Evolutionary conservation across 2,113 vertebrate genomes (phyloP).

Genomic region (Aphelocoma coerulescens): DNA sequence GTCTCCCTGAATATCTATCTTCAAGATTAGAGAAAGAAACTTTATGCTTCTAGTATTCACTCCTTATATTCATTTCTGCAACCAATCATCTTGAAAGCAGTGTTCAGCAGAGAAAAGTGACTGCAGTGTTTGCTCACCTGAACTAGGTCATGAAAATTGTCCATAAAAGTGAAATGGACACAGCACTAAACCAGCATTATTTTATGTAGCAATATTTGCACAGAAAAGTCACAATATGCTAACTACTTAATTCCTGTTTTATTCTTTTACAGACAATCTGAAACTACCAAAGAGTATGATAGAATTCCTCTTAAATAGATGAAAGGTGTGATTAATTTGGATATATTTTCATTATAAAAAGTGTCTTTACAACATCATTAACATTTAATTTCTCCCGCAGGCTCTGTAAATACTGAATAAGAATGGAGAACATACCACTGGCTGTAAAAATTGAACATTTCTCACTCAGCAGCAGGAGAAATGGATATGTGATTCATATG

Average conservation of each 20-base stretch:
- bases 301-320: not conserved
- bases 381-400: slow-evolving; percentile 5
- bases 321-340: not conserved
- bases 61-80: not conserved
- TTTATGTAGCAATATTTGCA: not conserved
- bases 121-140: not conserved
- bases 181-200: not conserved
- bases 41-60: not conserved
- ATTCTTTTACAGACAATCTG: not conserved
- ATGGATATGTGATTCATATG: not conserved
- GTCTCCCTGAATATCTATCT: not conserved
- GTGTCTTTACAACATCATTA: slow-evolving; percentile 23
- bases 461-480: not conserved
- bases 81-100: not conserved
- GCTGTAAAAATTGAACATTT: not conserved
- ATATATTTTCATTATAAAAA: slow-evolving; percentile 21
- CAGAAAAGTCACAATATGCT: not conserved
- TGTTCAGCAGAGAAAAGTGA: not conserved
- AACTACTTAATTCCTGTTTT: not conserved
- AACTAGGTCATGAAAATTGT: not conserved
- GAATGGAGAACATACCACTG: not conserved
- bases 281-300: not conserved
- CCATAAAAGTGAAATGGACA: not conserved
- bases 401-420: not conserved
- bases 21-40: not conserved